These are phyloP conservation scores for Aphaenogaster floridana DNA, from an alignment of 1,140 invertebrate genomes.

Conservation along the genomic window DNA sequence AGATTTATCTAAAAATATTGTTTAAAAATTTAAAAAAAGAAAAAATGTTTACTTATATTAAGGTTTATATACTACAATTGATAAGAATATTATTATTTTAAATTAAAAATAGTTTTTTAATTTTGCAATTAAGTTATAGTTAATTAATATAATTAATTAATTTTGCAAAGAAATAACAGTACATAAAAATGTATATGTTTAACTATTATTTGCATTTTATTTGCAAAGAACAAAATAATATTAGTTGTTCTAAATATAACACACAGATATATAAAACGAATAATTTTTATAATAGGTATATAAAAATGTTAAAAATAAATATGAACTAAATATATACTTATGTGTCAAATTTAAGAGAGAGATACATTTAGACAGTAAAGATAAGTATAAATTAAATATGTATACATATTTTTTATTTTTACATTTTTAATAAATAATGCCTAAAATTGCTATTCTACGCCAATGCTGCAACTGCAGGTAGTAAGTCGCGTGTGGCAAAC, in stretches of 20 bases:
- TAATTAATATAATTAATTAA: not conserved
- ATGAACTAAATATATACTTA: constrained; percentile 11
- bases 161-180: not conserved
- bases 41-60: not conserved
- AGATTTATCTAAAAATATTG: not conserved
- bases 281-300: not conserved
- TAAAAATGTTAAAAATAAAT: not conserved
- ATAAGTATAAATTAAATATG: not conserved
- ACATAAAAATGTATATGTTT: not conserved
- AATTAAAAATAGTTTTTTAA: not conserved
- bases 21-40: not conserved
- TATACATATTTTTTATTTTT: not conserved
- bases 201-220: not conserved
- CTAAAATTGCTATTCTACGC: constrained; percentile 57
- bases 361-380: not conserved
- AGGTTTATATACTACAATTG: not conserved
- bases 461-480: constrained; percentile 73
- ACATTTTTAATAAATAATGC: not conserved
- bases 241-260: not conserved
- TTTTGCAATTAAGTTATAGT: not conserved
- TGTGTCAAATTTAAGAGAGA: not conserved
- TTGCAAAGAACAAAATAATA: not conserved
- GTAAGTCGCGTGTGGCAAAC: constrained; percentile 67
- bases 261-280: not conserved
- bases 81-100: not conserved